Evolutionary conservation across 2,888 invertebrate genomes (phyloP).

Genomic region (Formica aserva): DNA sequence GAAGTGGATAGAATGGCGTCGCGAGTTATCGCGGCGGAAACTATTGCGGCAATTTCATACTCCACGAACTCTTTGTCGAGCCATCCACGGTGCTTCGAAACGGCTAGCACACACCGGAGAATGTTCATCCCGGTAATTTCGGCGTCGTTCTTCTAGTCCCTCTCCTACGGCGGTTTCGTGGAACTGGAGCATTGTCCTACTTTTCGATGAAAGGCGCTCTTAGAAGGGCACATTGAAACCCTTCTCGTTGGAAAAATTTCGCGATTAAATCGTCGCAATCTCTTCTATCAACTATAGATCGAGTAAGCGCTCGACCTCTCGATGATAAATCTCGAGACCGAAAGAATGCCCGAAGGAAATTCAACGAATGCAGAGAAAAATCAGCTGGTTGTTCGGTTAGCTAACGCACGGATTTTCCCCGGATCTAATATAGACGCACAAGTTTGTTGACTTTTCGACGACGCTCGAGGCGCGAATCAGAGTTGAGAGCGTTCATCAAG

Average conservation of each 20-base stretch:
- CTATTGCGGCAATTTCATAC: slow-evolving; percentile 61
- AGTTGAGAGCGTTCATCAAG: slow-evolving; percentile 51
- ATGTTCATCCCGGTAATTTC: slow-evolving; percentile 68
- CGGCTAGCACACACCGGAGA: slow-evolving; percentile 63
- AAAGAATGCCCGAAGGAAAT: slow-evolving; percentile 6
- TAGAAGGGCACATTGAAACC: slow-evolving; percentile 47
- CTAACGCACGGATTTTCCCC: slow-evolving; percentile 1
- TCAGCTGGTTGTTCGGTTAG: neutral
- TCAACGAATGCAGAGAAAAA: slow-evolving; percentile 9
- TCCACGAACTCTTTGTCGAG: slow-evolving; percentile 63
- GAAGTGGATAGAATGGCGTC: slow-evolving; percentile 41
- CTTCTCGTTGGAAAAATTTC: slow-evolving; percentile 55
- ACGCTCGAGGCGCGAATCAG: slow-evolving; percentile 54
- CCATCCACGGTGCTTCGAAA: slow-evolving; percentile 53
- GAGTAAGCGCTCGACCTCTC: slow-evolving; percentile 40
- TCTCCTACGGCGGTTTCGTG: slow-evolving; percentile 32
- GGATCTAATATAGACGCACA: neutral
- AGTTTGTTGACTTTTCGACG: slow-evolving; percentile 51
- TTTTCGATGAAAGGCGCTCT: slow-evolving; percentile 65
- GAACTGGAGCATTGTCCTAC: slow-evolving; percentile 65
- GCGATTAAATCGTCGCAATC: slow-evolving; percentile 59
- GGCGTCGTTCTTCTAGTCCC: slow-evolving; percentile 53
- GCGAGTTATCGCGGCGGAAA: slow-evolving; percentile 49
- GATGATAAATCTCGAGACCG: slow-evolving; percentile 38
- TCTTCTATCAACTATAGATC: slow-evolving; percentile 62